A percentile compares a stretch with the other conserved stretches of the same genome.
Conservation (phyloP, 1,140 invertebrate genomes). For the Choristoneura fumiferana region DNA sequence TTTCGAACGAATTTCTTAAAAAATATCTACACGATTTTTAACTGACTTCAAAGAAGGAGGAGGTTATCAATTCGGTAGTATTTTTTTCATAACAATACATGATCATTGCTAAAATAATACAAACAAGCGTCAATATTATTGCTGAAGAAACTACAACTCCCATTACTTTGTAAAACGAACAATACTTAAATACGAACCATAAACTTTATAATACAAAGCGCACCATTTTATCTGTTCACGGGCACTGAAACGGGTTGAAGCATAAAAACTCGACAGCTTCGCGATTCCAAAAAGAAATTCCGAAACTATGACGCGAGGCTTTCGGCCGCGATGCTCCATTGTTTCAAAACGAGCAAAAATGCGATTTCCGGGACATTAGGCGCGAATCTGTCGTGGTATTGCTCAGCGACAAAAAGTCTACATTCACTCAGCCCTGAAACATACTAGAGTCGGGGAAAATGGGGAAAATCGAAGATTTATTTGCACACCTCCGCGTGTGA, state of each 20-base stretch:
- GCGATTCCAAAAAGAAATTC: slow-evolving; percentile 5
- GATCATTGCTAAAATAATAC: no score
- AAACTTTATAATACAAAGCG: no score
- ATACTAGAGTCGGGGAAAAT: neutral
- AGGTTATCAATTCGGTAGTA: no score
- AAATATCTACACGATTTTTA: no score
- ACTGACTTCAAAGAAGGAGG: no score
- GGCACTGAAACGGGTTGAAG: neutral
- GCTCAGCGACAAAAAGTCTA: neutral
- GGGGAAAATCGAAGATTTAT: slow-evolving; percentile 6
- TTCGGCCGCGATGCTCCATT: neutral
- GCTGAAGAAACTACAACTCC: no score
- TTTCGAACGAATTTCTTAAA: no score
- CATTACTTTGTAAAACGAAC: no score
- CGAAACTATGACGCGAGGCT: slow-evolving; percentile 8
- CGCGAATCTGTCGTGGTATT: neutral
- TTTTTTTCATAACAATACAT: no score
- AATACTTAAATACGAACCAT: no score
- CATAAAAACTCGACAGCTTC: neutral
- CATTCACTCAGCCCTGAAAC: neutral
- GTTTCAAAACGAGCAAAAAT: slow-evolving; percentile 16
- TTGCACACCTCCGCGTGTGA: neutral
- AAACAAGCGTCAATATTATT: no score
- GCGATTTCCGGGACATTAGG: slow-evolving; percentile 8
- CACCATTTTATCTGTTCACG: no score